Evolutionary conservation across 2,888 invertebrate genomes (phyloP), one percentile per base, ranked within the genome.

Genomic region (Eudasyphora cyanicolor): DNA sequence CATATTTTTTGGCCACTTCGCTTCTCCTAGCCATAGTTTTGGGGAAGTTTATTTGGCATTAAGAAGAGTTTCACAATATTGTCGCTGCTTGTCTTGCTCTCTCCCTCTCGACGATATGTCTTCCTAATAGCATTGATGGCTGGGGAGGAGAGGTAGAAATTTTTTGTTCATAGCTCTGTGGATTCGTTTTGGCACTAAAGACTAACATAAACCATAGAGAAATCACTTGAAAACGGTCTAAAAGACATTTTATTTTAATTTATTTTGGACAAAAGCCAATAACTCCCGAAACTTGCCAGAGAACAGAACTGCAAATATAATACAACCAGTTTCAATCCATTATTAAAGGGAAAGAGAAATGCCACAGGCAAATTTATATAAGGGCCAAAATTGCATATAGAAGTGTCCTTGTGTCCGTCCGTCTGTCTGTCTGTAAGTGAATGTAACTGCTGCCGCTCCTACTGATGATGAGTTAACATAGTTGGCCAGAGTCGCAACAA

Each of bases 191-290:
- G 42, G 45, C 64, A 29, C 67, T 51, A 69, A 38, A 38, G n/a
- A 6, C 60, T 32, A 77, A 19, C 51, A 83, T 74, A 76, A 77
- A 77, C 79, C 45, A 80, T 62, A 64, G 69, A 75, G 70, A 80
- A 80, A 80, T 83, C 77, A 83, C 80, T 83, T 80, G 83, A 80
- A 80, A 77, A 83, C 62, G 77, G 77, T 76, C 79, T 80, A 75
- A 80, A 83, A 80, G 74, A 74, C 70, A 83, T 80, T 80, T 74
- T 77, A 79, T 80, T 80, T 83, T 83, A 80, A 83, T 83, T 83
- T 71, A 80, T 83, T 80, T 83, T 83, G 83, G 83, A 79, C 74
- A 74, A 64, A 62, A 77, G 83, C 83, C 83, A 83, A 83, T 82
- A 73, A 60, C 45, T 62, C 12, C 27, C 17, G 17, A 19, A 49